phyloP scores from a whole-genome alignment of 2,888 invertebrate genomes.

The Cloeon dipterum region DNA sequence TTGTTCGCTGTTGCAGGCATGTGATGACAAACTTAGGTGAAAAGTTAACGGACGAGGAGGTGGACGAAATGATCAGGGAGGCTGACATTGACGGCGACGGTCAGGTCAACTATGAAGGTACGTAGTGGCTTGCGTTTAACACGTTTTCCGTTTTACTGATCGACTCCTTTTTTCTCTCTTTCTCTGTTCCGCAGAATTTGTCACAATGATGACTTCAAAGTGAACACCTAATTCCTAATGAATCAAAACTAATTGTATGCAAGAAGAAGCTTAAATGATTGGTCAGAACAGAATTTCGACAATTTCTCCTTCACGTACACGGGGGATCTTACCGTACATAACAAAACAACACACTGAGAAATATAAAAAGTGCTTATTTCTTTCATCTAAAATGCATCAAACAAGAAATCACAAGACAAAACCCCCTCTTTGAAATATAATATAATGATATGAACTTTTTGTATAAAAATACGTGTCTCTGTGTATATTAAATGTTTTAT shows the following conservation, averaged over 20 bases:
- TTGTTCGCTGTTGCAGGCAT: too few species aligned
- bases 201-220: constrained; percentile 99
- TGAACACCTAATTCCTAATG: constrained; percentile 27
- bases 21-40: constrained; percentile 99
- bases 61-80: constrained; percentile 98
- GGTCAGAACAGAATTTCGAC: not conserved
- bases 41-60: constrained; percentile 97
- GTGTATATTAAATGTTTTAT: not conserved
- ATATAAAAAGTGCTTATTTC: not conserved
- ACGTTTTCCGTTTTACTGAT: not conserved
- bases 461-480: constrained; percentile 1
- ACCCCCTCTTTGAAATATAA: not conserved
- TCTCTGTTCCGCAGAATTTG: constrained; percentile 92
- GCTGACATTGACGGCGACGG: constrained; percentile 98
- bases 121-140: too few species aligned
- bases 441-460: constrained; percentile 1
- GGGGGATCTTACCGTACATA: not conserved
- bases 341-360: not conserved
- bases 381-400: not conserved
- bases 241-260: too few species aligned
- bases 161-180: constrained; percentile 13
- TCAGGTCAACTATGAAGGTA: constrained; percentile 94
- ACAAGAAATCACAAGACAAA: not conserved
- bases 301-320: not conserved
- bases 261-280: too few species aligned